A percentile compares a stretch with the other conserved stretches of the same genome.
These are phyloP conservation scores for Cryptoprocta ferox DNA, from an alignment of 2,797 vertebrate genomes.

Conservation along the genomic window DNA sequence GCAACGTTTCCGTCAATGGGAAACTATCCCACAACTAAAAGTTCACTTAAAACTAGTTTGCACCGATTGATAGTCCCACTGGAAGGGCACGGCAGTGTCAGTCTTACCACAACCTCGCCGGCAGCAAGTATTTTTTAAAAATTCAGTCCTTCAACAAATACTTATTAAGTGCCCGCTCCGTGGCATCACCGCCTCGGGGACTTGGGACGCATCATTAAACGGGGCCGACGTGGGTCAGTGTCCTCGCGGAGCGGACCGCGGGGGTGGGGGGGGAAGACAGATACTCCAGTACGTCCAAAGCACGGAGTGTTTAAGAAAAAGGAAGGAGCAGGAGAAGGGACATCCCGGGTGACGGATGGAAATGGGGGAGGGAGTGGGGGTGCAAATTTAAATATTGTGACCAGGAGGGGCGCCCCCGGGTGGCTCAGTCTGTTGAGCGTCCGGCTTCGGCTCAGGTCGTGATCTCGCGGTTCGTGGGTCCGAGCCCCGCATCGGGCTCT, in stretches of 20 bases:
- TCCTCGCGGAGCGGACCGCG: neutral
- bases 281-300: neutral
- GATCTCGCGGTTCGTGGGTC: too few relatives aligned
- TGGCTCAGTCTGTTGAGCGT: too few relatives aligned
- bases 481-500: too few relatives aligned
- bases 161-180: neutral
- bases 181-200: neutral
- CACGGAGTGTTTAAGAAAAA: neutral
- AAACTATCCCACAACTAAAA: conserved; percentile 7
- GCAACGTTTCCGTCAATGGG: neutral
- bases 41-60: conserved; percentile 9
- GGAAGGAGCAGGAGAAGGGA: neutral
- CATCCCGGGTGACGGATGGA: neutral
- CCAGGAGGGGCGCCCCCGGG: neutral
- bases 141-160: conserved; percentile 11
- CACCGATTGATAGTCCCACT: neutral
- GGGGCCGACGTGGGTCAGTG: neutral
- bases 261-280: neutral
- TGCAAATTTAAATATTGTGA: neutral
- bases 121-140: conserved; percentile 11
- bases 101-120: neutral
- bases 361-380: neutral
- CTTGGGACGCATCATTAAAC: neutral
- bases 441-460: too few relatives aligned
- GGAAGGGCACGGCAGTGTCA: neutral